phyloP scores from a whole-genome alignment of 2,113 vertebrate species.

The Anhinga rufa region DNA sequence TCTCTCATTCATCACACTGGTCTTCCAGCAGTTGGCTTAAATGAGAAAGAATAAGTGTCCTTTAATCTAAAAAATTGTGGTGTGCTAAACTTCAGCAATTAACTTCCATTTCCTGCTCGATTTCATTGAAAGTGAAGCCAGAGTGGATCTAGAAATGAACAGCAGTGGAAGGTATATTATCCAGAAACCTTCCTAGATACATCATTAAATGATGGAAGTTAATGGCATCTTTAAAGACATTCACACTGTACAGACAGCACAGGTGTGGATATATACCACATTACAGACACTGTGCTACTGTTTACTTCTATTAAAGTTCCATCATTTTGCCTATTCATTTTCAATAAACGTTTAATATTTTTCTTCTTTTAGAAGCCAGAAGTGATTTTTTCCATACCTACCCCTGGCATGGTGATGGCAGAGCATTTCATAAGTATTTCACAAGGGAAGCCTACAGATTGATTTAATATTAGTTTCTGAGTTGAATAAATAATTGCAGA shows the following conservation, averaged over 20 bases:
- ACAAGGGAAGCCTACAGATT: neutral
- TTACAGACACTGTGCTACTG: neutral
- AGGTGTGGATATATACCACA: neutral
- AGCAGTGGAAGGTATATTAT: neutral
- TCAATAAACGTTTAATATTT: neutral
- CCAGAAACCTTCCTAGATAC: neutral
- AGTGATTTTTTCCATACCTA: neutral
- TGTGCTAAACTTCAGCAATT: neutral
- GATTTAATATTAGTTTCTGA: neutral
- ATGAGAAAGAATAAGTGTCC: neutral
- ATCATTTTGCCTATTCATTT: neutral
- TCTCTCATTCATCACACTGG: neutral
- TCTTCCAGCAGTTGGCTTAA: neutral
- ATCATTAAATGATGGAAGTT: neutral
- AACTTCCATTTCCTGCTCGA: neutral
- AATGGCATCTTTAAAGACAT: neutral
- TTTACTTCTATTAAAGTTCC: neutral
- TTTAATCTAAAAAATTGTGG: neutral
- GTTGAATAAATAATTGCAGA: neutral
- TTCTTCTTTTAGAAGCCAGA: neutral
- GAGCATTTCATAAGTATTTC: neutral
- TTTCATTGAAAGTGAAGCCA: neutral
- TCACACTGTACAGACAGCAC: neutral
- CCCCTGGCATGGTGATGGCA: neutral
- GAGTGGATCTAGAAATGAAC: neutral